Conservation (phyloP, 2,797 vertebrate genomes). For the Microchirus variegatus region DNA sequence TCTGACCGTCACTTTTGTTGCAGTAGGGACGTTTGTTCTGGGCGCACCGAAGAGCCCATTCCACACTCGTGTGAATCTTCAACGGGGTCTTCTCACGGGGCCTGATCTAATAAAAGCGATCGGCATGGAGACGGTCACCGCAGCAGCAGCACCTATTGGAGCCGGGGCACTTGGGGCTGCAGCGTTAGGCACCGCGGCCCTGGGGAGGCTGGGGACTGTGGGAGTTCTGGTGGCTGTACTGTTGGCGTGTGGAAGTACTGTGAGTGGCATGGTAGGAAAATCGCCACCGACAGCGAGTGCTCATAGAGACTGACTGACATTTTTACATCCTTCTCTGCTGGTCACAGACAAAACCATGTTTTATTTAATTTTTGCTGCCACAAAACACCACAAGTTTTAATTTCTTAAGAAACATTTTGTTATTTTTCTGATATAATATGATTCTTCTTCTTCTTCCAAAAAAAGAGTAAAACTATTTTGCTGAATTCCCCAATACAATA, state of each 20-base stretch:
- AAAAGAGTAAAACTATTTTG: too few relatives aligned
- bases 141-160: conserved; percentile 68
- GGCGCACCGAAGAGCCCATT: conserved; percentile 70
- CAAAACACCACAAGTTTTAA: too few relatives aligned
- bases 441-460: too few relatives aligned
- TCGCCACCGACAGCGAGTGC: conserved; percentile 7
- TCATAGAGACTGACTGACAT: conserved; percentile 42
- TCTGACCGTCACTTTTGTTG: conserved; percentile 41
- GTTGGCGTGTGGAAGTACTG: conserved; percentile 57
- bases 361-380: too few relatives aligned
- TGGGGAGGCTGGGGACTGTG: conserved; percentile 65
- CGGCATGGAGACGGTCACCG: conserved; percentile 74
- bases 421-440: too few relatives aligned
- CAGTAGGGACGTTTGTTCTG: conserved; percentile 56
- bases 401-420: too few relatives aligned
- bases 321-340: neutral
- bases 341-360: too few relatives aligned
- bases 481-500: too few relatives aligned
- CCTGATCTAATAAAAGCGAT: conserved; percentile 63
- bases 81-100: conserved; percentile 54
- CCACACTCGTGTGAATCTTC: conserved; percentile 61
- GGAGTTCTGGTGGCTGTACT: conserved; percentile 57
- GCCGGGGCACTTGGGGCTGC: conserved; percentile 68
- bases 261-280: conserved; percentile 55
- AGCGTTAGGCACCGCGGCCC: conserved; percentile 58